phyloP scores from a whole-genome alignment of 2,888 invertebrate genomes.

The Cephonodes hylas region DNA sequence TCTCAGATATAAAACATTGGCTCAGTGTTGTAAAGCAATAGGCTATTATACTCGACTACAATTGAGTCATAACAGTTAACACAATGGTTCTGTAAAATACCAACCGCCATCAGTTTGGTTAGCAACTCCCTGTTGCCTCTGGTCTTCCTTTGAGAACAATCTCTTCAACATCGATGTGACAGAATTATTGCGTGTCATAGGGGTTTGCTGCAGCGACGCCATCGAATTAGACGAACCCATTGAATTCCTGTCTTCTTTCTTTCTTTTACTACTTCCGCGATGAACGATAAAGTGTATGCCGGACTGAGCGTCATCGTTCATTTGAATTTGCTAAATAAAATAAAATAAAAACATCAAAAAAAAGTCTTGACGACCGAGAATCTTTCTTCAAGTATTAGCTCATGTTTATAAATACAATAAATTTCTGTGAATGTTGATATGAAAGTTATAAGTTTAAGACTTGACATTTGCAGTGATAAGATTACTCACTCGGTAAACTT shows the following conservation, averaged over 20 bases:
- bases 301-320: conserved; percentile 86
- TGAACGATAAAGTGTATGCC: conserved; percentile 88
- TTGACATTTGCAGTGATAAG: not conserved
- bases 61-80: not conserved
- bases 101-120: conserved; percentile 76
- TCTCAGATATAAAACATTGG: not conserved
- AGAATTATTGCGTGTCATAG: conserved; percentile 86
- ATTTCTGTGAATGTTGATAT: not conserved
- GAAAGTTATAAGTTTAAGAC: not conserved
- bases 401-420: not conserved
- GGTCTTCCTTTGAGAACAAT: conserved; percentile 88
- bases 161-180: conserved; percentile 89
- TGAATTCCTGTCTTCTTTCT: conserved; percentile 67
- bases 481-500: not conserved
- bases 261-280: conserved; percentile 74
- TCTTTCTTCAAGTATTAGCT: not conserved
- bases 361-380: not conserved
- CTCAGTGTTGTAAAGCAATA: not conserved
- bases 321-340: conserved; percentile 66
- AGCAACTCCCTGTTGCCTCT: conserved; percentile 45
- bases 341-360: conserved; percentile 9
- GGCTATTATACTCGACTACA: not conserved
- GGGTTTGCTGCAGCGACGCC: conserved; percentile 84
- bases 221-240: conserved; percentile 75
- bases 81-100: conserved; percentile 14